Base-by-base conservation (phyloP, 2,888 invertebrate genomes). In the Leucophenga maculata region DNA sequence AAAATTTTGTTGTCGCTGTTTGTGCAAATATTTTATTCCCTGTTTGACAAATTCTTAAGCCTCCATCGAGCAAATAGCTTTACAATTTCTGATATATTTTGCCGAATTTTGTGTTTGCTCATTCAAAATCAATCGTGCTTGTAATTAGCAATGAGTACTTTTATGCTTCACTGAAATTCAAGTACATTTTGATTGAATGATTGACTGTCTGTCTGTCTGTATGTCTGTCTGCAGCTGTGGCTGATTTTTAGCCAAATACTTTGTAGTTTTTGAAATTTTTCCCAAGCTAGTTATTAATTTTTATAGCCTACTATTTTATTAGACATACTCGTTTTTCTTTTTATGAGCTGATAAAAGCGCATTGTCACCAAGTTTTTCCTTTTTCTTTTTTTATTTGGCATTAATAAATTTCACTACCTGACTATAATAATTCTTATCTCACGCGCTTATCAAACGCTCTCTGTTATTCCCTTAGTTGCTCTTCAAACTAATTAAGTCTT, bases 91-190 rank as follows among this genome's bases (percentile, higher is more conserved):
- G 18, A 54, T 16, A 11, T 39, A 6, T 39, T 39, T 39, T 39
- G 3, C 8, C 8, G 39, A 9, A 11, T 54, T 54, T 54, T 70
- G 32, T 50, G 62, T 65, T 9, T 48, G 55, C 20, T 6, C 71
- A 78, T 75, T 76, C 80, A 44, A 69, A 82, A 71, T 82, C 80
- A 80, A 80, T 83, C 84, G 84, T 80, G 80, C 80, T 80, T 82
- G 82, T 77, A 82, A 83, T 80, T 74, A 57, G 22, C 20, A n/a
- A n/a, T 26, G n/a, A 57, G 14, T 57, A 57, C 57, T 57, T 57
- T 22, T 57, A 57, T 14, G 57, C 57, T 57, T 57, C 31, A 39
- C 1, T 39, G 39, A 39, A 39, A 9, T 39, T 39, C 39, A 39
- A 39, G 39, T 11, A 39, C 39, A 39, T 39, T 39, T 3, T 39